Percentiles rank a stretch among this genome's conserved stretches.
Conservation (phyloP, 2,888 invertebrate species). For the Catocala nupta region DNA sequence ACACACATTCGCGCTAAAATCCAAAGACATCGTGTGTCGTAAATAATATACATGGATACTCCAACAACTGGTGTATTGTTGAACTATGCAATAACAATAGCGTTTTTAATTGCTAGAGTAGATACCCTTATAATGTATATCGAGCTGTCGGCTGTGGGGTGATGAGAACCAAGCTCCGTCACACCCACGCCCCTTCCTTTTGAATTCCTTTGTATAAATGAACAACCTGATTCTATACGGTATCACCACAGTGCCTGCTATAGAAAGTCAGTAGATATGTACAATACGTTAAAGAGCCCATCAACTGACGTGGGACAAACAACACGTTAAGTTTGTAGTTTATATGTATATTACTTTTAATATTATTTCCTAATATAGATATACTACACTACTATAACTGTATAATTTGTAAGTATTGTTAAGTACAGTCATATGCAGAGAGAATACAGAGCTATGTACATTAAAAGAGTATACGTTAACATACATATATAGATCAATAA, state of each 20-base stretch:
- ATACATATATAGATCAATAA: no score
- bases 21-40: no score
- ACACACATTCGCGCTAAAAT: no score
- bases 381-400: no score
- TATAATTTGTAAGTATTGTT: background rate
- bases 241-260: slow-evolving; percentile 47
- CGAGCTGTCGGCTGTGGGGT: slow-evolving; percentile 23
- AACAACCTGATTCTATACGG: slow-evolving; percentile 35
- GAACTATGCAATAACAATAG: background rate
- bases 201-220: slow-evolving; percentile 43
- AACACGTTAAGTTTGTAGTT: slow-evolving; percentile 24
- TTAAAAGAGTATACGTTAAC: no score
- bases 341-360: slow-evolving; percentile 21
- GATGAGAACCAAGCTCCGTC: slow-evolving; percentile 7
- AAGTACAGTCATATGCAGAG: slow-evolving; percentile 20
- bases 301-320: slow-evolving; percentile 13
- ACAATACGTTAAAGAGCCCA: slow-evolving; percentile 22
- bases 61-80: background rate
- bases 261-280: slow-evolving; percentile 9
- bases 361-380: slow-evolving; percentile 26
- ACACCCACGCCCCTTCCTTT: slow-evolving; percentile 25
- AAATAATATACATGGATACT: background rate
- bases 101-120: background rate
- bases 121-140: slow-evolving; percentile 1
- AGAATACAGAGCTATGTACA: background rate